These are phyloP conservation scores for Tympanoctomys barrerae DNA, from an alignment of 2,797 vertebrate genomes.

Conservation along the genomic window DNA sequence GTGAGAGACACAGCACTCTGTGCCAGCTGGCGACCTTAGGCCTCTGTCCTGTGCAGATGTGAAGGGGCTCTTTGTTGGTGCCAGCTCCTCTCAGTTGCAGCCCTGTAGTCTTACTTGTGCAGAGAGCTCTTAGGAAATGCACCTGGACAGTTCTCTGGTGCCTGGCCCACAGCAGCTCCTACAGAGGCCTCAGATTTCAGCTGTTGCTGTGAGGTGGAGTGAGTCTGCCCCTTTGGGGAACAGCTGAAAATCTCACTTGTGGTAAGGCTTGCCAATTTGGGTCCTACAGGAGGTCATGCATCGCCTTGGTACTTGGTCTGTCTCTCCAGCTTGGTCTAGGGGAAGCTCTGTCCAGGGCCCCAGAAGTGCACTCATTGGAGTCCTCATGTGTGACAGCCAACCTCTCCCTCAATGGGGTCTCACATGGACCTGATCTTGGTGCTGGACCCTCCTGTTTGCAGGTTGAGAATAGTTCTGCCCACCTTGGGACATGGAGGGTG, in stretches of 20 bases:
- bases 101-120: background rate
- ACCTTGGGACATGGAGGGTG: background rate
- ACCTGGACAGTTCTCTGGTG: background rate
- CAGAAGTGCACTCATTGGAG: background rate
- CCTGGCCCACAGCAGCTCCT: background rate
- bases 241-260: background rate
- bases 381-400: background rate
- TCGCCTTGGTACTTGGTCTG: background rate
- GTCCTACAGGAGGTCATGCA: background rate
- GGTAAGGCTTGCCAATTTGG: background rate
- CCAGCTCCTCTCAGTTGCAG: background rate
- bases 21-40: background rate
- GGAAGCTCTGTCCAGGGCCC: background rate
- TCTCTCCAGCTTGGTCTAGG: background rate
- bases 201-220: background rate
- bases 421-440: background rate
- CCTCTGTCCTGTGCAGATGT: background rate
- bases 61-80: background rate
- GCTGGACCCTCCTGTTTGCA: background rate
- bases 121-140: background rate
- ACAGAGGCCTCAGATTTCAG: background rate
- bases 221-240: background rate
- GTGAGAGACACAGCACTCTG: too few relatives aligned
- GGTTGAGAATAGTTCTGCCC: background rate
- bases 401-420: background rate